phyloP scores from a whole-genome alignment of 2,888 invertebrate species.

The Buathra laborator region DNA sequence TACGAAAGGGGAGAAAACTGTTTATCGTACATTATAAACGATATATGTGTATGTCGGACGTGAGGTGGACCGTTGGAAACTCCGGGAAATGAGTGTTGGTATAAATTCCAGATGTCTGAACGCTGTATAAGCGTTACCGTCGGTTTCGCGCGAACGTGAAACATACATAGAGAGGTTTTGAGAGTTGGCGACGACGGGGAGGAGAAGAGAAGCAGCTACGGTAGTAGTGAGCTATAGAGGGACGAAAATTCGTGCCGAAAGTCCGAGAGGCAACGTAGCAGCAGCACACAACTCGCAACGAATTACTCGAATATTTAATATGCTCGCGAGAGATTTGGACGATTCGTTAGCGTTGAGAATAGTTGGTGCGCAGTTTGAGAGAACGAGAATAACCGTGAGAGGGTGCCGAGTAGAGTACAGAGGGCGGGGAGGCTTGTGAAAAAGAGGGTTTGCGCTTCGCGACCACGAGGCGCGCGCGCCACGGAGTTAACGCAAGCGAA shows the following conservation, averaged over 20 bases:
- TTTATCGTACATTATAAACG: constrained; percentile 79
- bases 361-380: constrained; percentile 77
- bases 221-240: constrained; percentile 66
- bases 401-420: constrained; percentile 30
- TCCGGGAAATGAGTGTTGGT: constrained; percentile 75
- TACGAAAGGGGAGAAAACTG: constrained; percentile 72
- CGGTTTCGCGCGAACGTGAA: constrained; percentile 62
- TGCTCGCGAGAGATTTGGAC: constrained; percentile 78
- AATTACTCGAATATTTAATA: constrained; percentile 83
- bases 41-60: constrained; percentile 51
- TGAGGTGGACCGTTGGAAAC: constrained; percentile 72
- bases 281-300: constrained; percentile 75
- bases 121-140: constrained; percentile 16
- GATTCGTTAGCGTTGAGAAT: constrained; percentile 82
- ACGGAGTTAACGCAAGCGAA: constrained; percentile 69
- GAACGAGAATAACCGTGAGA: constrained; percentile 55
- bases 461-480: constrained; percentile 13
- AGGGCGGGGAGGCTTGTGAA: constrained; percentile 13
- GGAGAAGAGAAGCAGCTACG: constrained; percentile 31
- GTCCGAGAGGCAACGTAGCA: constrained; percentile 66
- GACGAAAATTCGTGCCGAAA: constrained; percentile 61
- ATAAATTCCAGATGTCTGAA: constrained; percentile 82
- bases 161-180: constrained; percentile 12
- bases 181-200: constrained; percentile 38
- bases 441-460: constrained; percentile 12